These are phyloP conservation scores for Ectropis grisescens DNA, from an alignment of 1,140 invertebrate species.

Conservation along the genomic window DNA sequence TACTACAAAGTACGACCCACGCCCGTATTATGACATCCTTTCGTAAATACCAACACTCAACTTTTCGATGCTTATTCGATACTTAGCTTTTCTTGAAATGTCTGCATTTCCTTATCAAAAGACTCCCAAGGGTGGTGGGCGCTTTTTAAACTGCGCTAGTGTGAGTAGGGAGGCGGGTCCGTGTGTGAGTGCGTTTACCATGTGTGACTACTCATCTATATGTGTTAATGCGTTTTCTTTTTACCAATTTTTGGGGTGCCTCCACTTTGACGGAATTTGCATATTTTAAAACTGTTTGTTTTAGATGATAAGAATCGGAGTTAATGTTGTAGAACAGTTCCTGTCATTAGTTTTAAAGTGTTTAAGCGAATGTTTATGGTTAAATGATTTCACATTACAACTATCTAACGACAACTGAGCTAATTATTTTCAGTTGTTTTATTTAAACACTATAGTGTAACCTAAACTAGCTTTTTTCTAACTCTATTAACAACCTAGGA, in stretches of 20 bases:
- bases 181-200: conserved; percentile 32
- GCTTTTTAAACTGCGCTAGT: conserved; percentile 44
- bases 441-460: too few species aligned
- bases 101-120: conserved; percentile 69
- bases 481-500: too few species aligned
- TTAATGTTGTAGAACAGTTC: too few species aligned
- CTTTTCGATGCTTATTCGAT: conserved; percentile 46
- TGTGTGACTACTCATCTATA: conserved; percentile 59
- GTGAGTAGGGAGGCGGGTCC: conserved; percentile 22
- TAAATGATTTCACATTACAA: too few species aligned
- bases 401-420: too few species aligned
- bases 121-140: conserved; percentile 30
- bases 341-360: too few species aligned
- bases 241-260: conserved; percentile 60
- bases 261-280: conserved; percentile 3
- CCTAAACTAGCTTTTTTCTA: too few species aligned
- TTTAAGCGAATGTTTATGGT: too few species aligned
- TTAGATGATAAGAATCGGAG: too few species aligned
- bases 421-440: too few species aligned
- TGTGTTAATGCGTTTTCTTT: conserved; percentile 67
- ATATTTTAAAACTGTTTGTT: too few species aligned
- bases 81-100: conserved; percentile 65
- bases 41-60: conserved; percentile 35
- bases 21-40: conserved; percentile 30
- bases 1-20: too few species aligned